Evolutionary conservation across 2,113 vertebrate species (phyloP).

Genomic region (Hyla sarda): DNA sequence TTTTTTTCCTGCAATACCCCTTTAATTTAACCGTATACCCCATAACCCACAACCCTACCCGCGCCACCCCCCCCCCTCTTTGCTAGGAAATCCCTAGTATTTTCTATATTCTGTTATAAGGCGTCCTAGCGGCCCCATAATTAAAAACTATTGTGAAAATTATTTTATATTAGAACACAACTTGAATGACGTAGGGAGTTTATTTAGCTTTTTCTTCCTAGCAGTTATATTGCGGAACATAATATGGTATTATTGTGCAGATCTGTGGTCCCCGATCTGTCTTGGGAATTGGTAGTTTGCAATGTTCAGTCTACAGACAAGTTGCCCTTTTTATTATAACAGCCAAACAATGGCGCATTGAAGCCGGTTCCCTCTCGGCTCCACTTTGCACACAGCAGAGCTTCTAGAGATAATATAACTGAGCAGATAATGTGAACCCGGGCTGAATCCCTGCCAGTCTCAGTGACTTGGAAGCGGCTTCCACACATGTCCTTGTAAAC

Average conservation of each 20-base stretch:
- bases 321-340: conserved; percentile 19
- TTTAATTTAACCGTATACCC: too few relatives aligned
- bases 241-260: background rate
- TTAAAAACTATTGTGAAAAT: too few relatives aligned
- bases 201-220: background rate
- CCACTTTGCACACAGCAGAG: conserved; percentile 5
- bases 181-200: too few relatives aligned
- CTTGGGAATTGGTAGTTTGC: background rate
- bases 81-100: too few relatives aligned
- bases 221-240: background rate
- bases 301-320: conserved; percentile 4
- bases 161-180: too few relatives aligned
- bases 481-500: conserved; percentile 47
- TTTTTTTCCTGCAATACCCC: too few relatives aligned
- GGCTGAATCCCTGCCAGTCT: conserved; percentile 27
- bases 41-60: too few relatives aligned
- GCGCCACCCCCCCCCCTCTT: too few relatives aligned
- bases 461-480: conserved; percentile 33
- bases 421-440: conserved; percentile 37
- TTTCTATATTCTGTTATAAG: too few relatives aligned
- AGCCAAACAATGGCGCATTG: conserved; percentile 6
- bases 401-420: conserved; percentile 15
- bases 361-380: conserved; percentile 1
- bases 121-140: too few relatives aligned
- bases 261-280: background rate